These are phyloP conservation scores for Aegithalos caudatus DNA, from an alignment of 2,113 vertebrate genomes.

Conservation along the genomic window DNA sequence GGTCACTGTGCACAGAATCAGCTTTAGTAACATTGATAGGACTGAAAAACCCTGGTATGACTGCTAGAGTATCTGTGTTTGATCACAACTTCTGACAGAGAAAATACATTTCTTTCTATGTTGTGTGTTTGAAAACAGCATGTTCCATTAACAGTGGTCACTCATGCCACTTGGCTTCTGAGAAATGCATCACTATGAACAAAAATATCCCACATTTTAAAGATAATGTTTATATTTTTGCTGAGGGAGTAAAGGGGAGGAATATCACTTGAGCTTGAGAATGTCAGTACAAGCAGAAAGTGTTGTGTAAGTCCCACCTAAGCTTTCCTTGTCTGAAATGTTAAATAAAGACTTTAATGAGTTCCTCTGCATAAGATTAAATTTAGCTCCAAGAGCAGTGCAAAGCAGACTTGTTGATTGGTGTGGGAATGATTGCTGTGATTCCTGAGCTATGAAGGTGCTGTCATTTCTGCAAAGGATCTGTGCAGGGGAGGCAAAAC, in stretches of 20 bases:
- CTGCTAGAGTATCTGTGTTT: background rate
- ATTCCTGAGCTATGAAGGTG: background rate
- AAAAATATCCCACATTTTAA: background rate
- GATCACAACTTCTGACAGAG: background rate
- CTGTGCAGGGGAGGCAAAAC: background rate
- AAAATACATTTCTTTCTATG: background rate
- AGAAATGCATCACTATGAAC: background rate
- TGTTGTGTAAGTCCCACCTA: background rate
- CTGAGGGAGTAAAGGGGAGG: background rate
- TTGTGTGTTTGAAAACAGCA: background rate
- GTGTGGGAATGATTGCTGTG: conserved; percentile 6
- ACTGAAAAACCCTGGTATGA: background rate
- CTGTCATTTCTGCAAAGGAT: background rate
- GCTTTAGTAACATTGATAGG: background rate
- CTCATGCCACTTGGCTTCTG: background rate
- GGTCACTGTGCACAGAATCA: background rate
- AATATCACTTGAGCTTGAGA: background rate
- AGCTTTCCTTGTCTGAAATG: background rate
- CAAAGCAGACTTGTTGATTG: background rate
- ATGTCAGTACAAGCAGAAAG: background rate
- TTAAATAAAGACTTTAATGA: background rate
- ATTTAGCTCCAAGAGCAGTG: background rate
- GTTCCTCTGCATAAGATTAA: background rate
- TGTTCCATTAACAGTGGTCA: background rate
- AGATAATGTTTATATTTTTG: background rate